A percentile compares a stretch with the other conserved stretches of the same genome.
phyloP scores from a whole-genome alignment of 2,113 vertebrate species.

The Oenanthe melanoleuca region DNA sequence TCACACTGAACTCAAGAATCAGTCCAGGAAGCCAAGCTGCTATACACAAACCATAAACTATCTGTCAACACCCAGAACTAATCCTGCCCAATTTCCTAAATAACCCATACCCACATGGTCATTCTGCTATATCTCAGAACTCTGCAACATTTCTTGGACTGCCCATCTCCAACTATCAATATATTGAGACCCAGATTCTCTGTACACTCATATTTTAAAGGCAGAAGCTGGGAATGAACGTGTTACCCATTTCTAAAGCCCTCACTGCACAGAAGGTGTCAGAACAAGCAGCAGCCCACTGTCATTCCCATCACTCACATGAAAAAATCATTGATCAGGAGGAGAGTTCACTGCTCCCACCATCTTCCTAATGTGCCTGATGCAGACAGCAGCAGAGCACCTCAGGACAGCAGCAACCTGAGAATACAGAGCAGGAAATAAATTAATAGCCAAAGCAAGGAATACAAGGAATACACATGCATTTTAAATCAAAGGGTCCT shows the following conservation, averaged over 20 bases:
- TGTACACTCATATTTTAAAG: not conserved
- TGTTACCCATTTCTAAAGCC: not conserved
- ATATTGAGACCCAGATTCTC: not conserved
- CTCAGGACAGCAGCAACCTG: not conserved
- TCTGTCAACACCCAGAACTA: not conserved
- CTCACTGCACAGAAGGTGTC: not conserved
- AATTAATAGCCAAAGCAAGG: not conserved
- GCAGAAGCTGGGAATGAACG: not conserved
- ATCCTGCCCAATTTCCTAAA: not conserved
- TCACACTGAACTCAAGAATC: not conserved
- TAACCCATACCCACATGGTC: not conserved
- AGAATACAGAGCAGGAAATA: not conserved
- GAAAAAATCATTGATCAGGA: not conserved
- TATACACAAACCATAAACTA: slow-evolving; percentile 5
- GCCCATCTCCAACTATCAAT: not conserved
- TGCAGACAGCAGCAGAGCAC: not conserved
- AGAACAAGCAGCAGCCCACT: not conserved
- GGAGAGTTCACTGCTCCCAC: not conserved
- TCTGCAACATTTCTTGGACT: not conserved
- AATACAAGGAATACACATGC: not conserved
- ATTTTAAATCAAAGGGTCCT: not conserved
- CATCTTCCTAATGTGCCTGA: not conserved
- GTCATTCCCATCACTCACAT: not conserved
- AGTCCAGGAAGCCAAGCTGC: not conserved
- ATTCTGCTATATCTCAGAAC: not conserved